These are phyloP conservation scores for Crossocerus cetratus DNA, from an alignment of 2,888 invertebrate genomes.

Conservation along the genomic window DNA sequence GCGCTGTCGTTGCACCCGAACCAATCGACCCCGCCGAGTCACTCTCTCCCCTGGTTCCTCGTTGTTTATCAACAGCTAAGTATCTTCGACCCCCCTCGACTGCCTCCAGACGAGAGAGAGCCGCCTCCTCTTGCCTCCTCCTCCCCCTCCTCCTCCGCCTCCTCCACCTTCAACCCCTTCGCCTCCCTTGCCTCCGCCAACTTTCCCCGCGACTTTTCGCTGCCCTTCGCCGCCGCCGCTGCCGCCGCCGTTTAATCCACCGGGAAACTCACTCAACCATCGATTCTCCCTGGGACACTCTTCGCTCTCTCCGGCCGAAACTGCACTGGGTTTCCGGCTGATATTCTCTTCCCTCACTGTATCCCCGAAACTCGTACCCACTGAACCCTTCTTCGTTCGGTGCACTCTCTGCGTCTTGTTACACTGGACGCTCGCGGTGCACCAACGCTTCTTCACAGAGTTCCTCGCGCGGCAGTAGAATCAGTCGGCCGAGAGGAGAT, in stretches of 20 bases:
- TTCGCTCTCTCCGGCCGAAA: slow-evolving; percentile 13
- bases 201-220: slow-evolving; percentile 23
- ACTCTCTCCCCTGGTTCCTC: slow-evolving; percentile 2
- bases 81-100: background rate
- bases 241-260: too few relatives aligned
- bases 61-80: slow-evolving; percentile 16
- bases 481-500: too few relatives aligned
- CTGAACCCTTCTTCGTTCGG: too few relatives aligned
- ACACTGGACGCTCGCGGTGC: too few relatives aligned
- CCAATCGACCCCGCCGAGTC: slow-evolving; percentile 27
- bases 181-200: background rate
- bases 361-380: too few relatives aligned
- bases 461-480: too few relatives aligned
- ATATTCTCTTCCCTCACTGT: background rate
- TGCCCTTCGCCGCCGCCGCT: slow-evolving; percentile 4
- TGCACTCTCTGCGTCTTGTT: too few relatives aligned
- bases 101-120: background rate
- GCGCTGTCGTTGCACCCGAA: slow-evolving; percentile 51
- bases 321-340: slow-evolving; percentile 22
- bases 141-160: background rate
- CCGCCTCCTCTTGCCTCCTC: background rate
- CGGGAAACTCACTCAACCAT: too few relatives aligned
- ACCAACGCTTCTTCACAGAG: too few relatives aligned
- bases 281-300: background rate
- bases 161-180: background rate